Evolutionary conservation across 2,113 vertebrate genomes (phyloP), one percentile per base, ranked within the genome.

Genomic region (Podarcis muralis): DNA sequence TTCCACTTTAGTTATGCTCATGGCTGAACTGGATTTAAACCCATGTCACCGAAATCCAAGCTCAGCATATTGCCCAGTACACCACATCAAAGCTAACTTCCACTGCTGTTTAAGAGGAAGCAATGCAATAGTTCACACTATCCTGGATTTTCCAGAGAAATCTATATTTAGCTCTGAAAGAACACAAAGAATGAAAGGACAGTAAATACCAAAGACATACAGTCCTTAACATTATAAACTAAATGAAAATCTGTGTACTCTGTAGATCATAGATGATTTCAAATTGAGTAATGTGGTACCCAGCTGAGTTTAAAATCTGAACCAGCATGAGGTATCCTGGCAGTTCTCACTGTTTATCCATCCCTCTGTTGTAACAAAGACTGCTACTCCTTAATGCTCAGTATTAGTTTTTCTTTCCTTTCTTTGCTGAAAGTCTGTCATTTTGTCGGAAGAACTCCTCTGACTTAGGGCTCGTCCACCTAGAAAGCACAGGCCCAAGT

Each of bases 241-340:
- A 85, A 88, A 91, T 76, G n/a, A 90, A 94, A 94, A 88, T 81
- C 79, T 83, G 81, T 68, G 91, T 81, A 43, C 85, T 88, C 75
- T 79, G 87, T 40, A 81, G 35, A 65, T 75, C 66, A 30, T 40
- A 81, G 35, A 65, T 75, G 71, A 30, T 74, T 90, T 89, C 30
- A 32, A 40, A 5, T 48, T 83, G 90, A 83, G 32, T 32, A 94
- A 66, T 94, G 81, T 6, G 88, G 90, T 13, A 90, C 12, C 69
- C 87, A 85, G 16, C 76, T 83, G 85, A 83, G 78, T 87, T 72
- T 48, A 84, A 88, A 94, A 93, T 75, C 82, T 85, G 79, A 13
- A 92, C 79, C 84, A 91, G 87, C 27, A 0, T 90, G 84, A 94
- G 86, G 23, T 32, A 86, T 20, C 88, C 83, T 92, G 91, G 83